Base-by-base conservation (phyloP, 2,113 vertebrate genomes). In the Amia ocellicauda region DNA sequence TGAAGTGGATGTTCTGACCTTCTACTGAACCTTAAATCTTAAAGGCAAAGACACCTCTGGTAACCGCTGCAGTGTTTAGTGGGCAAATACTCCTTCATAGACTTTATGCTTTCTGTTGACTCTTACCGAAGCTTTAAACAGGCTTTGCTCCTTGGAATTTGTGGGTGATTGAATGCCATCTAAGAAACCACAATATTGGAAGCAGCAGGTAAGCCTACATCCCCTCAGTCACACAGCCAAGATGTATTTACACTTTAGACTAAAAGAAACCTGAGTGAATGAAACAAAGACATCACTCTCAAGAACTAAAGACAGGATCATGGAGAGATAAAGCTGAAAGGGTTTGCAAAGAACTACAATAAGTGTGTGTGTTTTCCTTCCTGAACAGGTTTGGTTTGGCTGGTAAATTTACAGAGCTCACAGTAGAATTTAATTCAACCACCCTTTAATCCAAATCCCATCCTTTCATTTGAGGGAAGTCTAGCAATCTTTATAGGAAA, bases 261-360 rank as follows among this genome's bases (percentile, higher is more conserved):
- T 66, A 65, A 78, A 69, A 57, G 69, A 43, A 74, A 72, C 72
- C 79, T 74, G 76, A 68, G 43, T 57, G 71, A 77, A 61, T 63
- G 10, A 75, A 77, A 77, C 79, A 85, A 83, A 80, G 77, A 67
- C 42, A 36, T 66, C 13, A 68, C 73, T 68, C 75, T 82, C 77
- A 73, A 69, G 20, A 40, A 31, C 66, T 66, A 82, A 75, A 73
- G 56, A 70, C 73, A 66, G 66, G 72, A 81, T 78, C 74, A 79
- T 69, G 70, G 76, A 83, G 80, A 85, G 85, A 83, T 80, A 83
- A 54, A 64, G 70, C 79, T 66, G 66, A 71, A 74, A 79, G 67
- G 80, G 29, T 76, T 79, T 78, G 78, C 81, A 84, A 85, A n/a
- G n/a, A n/a, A 84, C 81, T 86, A 78, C n/a, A n/a, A 36, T 68